Evolutionary conservation across 2,888 invertebrate species (phyloP).

Genomic region (Drosophila helvetica): DNA sequence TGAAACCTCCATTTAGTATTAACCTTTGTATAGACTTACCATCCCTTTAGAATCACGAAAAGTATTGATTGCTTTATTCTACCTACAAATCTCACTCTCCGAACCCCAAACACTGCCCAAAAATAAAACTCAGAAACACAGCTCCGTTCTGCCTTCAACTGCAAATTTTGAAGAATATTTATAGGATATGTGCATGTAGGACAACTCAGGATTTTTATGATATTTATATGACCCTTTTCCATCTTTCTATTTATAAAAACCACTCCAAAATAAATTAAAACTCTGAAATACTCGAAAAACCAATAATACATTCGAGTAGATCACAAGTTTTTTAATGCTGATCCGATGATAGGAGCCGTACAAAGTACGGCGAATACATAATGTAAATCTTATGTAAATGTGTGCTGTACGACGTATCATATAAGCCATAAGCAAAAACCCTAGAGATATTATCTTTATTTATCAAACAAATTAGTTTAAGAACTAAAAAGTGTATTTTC

Average conservation of each 20-base stretch:
- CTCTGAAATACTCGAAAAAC: slow-evolving; percentile 52
- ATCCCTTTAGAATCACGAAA: slow-evolving; percentile 12
- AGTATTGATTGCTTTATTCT: slow-evolving; percentile 1
- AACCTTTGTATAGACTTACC: background rate
- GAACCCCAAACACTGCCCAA: slow-evolving; percentile 25
- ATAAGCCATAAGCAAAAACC: slow-evolving; percentile 42
- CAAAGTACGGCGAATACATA: slow-evolving; percentile 68
- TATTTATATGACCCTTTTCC: slow-evolving; percentile 33
- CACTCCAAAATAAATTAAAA: slow-evolving; percentile 50
- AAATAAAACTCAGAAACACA: background rate
- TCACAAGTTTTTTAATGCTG: slow-evolving; percentile 52
- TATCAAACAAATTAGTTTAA: slow-evolving; percentile 34
- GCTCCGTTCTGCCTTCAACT: slow-evolving; percentile 1
- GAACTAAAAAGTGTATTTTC: slow-evolving; percentile 50
- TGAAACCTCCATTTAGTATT: slow-evolving; percentile 11
- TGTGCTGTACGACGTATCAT: slow-evolving; percentile 66
- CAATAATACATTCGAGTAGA: slow-evolving; percentile 32
- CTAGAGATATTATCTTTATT: slow-evolving; percentile 37
- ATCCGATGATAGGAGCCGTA: slow-evolving; percentile 64
- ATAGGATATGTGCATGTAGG: slow-evolving; percentile 43
- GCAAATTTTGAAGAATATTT: slow-evolving; percentile 16
- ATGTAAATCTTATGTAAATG: slow-evolving; percentile 22
- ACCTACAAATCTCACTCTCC: background rate
- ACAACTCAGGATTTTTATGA: slow-evolving; percentile 71
- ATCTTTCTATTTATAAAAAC: slow-evolving; percentile 52